Percentiles rank a stretch among this genome's conserved stretches.
These are phyloP conservation scores for Nomada ruficornis DNA, from an alignment of 2,888 invertebrate species.

Conservation along the genomic window DNA sequence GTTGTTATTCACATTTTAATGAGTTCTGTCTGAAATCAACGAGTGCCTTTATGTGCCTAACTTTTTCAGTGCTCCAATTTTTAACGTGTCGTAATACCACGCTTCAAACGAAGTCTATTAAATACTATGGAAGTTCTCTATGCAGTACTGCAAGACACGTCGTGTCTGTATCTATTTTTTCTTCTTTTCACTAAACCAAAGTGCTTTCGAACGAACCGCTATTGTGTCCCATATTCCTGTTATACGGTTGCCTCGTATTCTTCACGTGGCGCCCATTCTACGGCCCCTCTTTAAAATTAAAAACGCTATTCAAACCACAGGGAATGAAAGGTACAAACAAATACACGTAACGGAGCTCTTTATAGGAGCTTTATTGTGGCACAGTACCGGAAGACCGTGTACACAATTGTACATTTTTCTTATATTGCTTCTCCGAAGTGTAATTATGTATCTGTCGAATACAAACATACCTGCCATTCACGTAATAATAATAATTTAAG, in stretches of 20 bases:
- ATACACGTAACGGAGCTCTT: not conserved
- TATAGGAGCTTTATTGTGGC: not conserved
- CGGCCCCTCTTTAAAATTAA: conserved; percentile 9
- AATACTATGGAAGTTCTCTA: not conserved
- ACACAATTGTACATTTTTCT: not conserved
- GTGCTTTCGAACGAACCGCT: not conserved
- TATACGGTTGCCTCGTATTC: conserved; percentile 1
- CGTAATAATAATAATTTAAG: conserved; percentile 23
- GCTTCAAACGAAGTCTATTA: too few species aligned
- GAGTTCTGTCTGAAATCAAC: too few species aligned
- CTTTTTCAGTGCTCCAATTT: too few species aligned
- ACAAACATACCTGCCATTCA: not conserved
- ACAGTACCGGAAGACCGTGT: not conserved
- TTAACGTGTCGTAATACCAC: too few species aligned
- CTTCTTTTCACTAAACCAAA: not conserved
- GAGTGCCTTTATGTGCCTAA: too few species aligned
- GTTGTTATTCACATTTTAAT: too few species aligned
- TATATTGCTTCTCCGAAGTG: not conserved
- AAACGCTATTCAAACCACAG: not conserved
- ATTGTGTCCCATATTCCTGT: not conserved
- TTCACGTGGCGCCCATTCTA: not conserved
- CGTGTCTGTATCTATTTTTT: not conserved
- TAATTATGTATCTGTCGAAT: conserved; percentile 1
- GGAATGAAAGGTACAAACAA: not conserved
- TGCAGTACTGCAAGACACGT: not conserved